phyloP scores from a whole-genome alignment of 2,113 vertebrate genomes.

The Crotalus horridus region DNA sequence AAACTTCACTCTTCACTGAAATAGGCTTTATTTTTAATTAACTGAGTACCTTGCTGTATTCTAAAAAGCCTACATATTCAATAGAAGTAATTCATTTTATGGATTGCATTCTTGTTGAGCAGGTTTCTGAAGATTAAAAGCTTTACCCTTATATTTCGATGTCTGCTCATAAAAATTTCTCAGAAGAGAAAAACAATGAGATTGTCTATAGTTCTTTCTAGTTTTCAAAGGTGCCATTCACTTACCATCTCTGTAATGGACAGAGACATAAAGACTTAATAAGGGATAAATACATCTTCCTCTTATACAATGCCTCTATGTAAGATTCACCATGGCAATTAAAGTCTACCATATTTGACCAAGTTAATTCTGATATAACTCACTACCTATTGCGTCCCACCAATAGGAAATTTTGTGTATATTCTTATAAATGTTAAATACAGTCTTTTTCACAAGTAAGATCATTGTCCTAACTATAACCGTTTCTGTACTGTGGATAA shows the following conservation, averaged over 20 bases:
- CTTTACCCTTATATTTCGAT: slow-evolving; percentile 54
- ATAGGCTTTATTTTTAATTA: not conserved
- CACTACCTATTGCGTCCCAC: not conserved
- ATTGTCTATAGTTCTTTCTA: slow-evolving; percentile 28
- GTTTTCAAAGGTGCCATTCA: slow-evolving; percentile 4
- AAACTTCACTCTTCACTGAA: not conserved
- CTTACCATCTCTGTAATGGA: slow-evolving; percentile 23
- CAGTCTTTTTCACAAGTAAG: not conserved
- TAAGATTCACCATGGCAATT: not conserved
- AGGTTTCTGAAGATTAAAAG: slow-evolving; percentile 12
- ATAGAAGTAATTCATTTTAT: not conserved
- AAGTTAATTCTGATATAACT: not conserved
- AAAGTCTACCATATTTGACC: not conserved
- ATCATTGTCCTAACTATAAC: not conserved
- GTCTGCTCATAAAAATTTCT: slow-evolving; percentile 48
- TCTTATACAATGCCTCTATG: slow-evolving; percentile 2
- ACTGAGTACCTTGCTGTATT: not conserved
- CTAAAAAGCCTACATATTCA: not conserved
- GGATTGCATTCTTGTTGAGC: not conserved
- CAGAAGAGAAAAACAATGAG: slow-evolving; percentile 37
- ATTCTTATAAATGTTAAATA: not conserved
- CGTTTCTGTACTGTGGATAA: not conserved
- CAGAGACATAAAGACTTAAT: not conserved
- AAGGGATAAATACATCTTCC: not conserved
- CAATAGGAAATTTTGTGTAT: not conserved